Conservation (phyloP, 37 sponge, comb jelly and placozoan species). For the Corticium candelabrum region DNA sequence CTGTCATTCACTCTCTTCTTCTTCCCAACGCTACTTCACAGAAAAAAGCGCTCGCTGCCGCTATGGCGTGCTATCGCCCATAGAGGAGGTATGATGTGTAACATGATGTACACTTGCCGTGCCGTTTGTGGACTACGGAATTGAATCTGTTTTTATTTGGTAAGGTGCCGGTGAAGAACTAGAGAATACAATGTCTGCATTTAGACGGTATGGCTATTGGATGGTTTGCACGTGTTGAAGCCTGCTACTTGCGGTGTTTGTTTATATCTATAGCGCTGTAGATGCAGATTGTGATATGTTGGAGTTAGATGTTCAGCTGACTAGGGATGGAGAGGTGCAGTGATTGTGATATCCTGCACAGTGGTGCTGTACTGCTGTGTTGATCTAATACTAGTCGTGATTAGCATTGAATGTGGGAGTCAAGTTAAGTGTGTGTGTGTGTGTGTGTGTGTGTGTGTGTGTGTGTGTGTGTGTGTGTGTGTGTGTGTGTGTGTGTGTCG, state of each 20-base stretch:
- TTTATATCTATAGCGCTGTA: constrained; percentile 1
- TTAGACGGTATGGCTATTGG: constrained; percentile 8
- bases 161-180: constrained; percentile 17
- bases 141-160: background rate
- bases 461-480: constrained; percentile 5
- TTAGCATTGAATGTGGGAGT: no score
- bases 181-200: constrained; percentile 16
- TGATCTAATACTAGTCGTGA: no score
- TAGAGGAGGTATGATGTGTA: background rate
- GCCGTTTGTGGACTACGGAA: no score
- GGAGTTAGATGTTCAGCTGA: constrained; percentile 12
- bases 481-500: no score
- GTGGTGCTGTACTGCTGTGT: no score
- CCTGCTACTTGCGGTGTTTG: background rate
- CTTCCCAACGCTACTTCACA: background rate
- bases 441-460: constrained; percentile 5
- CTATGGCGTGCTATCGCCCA: background rate
- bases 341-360: no score
- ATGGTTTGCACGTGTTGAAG: no score
- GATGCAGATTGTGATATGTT: constrained; percentile 7
- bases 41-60: background rate
- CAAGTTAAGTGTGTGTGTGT: constrained; percentile 5
- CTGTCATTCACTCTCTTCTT: background rate
- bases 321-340: constrained; percentile 10
- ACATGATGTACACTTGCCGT: no score